A percentile compares a stretch with the other conserved stretches of the same genome.
Evolutionary conservation across 2,797 vertebrate genomes (phyloP).

Genomic region (Leucoraja ocellata): DNA sequence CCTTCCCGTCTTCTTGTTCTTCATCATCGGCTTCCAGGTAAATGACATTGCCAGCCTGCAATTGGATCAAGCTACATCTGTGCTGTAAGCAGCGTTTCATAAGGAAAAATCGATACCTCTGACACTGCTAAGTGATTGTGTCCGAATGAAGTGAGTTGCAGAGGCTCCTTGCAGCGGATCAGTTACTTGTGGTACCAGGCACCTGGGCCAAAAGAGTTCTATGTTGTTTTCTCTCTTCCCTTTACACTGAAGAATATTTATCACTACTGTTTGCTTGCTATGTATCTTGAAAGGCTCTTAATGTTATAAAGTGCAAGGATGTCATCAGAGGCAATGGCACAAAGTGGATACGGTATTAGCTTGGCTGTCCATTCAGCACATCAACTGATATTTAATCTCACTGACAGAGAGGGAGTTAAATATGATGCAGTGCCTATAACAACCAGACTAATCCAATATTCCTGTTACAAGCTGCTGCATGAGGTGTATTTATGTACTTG

Average conservation of each 20-base stretch:
- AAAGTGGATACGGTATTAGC: too few species aligned
- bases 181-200: constrained; percentile 14
- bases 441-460: too few species aligned
- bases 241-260: background rate
- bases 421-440: too few species aligned
- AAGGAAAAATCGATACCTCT: constrained; percentile 22
- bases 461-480: too few species aligned
- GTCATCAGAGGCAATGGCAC: too few species aligned
- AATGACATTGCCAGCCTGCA: constrained; percentile 23
- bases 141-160: constrained; percentile 27
- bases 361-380: too few species aligned
- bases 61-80: constrained; percentile 27
- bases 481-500: too few species aligned
- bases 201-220: background rate
- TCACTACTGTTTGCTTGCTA: background rate
- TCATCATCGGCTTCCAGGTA: constrained; percentile 22
- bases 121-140: constrained; percentile 35
- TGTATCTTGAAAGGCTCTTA: background rate
- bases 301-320: background rate
- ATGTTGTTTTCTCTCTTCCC: background rate
- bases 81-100: constrained; percentile 18
- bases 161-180: background rate
- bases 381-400: too few species aligned
- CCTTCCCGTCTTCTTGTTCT: background rate
- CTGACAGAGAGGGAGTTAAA: too few species aligned